Base-by-base conservation (phyloP, 2,888 invertebrate species). In the Agonum fuliginosum region DNA sequence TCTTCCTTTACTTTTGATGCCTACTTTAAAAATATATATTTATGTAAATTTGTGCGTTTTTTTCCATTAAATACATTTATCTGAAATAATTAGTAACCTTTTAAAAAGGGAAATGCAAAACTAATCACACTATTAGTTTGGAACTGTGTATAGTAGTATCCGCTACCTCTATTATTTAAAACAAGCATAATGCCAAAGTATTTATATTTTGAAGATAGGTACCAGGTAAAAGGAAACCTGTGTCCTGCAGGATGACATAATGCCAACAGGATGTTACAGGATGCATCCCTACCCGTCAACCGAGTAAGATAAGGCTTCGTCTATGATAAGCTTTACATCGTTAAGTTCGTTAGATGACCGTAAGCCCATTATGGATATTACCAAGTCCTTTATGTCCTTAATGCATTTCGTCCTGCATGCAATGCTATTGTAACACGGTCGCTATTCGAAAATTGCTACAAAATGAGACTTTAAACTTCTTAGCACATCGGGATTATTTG, bases 291-390 rank as follows among this genome's bases (percentile, higher is more conserved):
- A n/a, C 12, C n/a, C 54, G 30, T 27, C 27, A 30, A 17, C 27
- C 30, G 27, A 10, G 5, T 51, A 12, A 24, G 54, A 58, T 58
- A 58, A 27, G 14, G 30, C 58, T 34, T 62, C 30, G 67, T 67
- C 67, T 67, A 12, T 12, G 37, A 41, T 41, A 41, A 67, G 67
- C 67, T 19, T 37, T 12, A 41, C 20, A 67, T 67, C 37, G 67
- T 67, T 67, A 67, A 67, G 41, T 67, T 67, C 67, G 67, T 67
- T 41, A 67, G 67, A 67, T 67, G 67, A 41, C 67, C 67, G 67
- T 67, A 67, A 67, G 67, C 24, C 67, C 67, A 67, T 67, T 67
- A 67, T 67, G 67, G 41, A 67, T 67, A 67, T 67, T 67, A 67
- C 41, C 41, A 67, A 67, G 41, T 41, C 67, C 67, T 67, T 67